phyloP scores from a whole-genome alignment of 2,797 vertebrate genomes.

The Aplochiton taeniatus region DNA sequence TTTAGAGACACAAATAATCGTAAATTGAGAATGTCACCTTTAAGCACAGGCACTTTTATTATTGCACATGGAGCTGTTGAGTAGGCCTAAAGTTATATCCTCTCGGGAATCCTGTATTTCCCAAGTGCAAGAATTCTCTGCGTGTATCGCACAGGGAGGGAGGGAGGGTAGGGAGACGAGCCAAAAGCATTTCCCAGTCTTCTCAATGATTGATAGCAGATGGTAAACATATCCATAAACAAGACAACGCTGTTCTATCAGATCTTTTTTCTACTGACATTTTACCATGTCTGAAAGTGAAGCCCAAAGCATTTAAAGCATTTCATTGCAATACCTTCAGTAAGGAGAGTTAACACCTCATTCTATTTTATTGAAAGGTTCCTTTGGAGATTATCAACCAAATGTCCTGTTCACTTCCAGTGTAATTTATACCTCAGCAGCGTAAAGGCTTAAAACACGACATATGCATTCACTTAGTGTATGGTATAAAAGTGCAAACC shows the following conservation, averaged over 20 bases:
- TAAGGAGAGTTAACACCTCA: not conserved
- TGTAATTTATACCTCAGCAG: not conserved
- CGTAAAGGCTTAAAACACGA: not conserved
- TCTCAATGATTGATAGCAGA: slow-evolving; percentile 86
- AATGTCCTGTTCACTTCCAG: slow-evolving; percentile 7
- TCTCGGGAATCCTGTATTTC: slow-evolving; percentile 81
- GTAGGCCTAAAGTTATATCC: slow-evolving; percentile 84
- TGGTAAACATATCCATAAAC: slow-evolving; percentile 87
- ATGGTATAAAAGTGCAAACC: not conserved
- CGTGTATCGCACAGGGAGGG: slow-evolving; percentile 61
- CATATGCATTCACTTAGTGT: not conserved
- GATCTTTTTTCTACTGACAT: slow-evolving; percentile 2
- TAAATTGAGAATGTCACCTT: slow-evolving; percentile 92
- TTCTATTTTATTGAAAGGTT: not conserved
- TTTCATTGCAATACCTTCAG: no score
- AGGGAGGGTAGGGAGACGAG: slow-evolving; percentile 70
- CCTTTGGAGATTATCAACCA: not conserved
- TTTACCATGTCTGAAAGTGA: slow-evolving; percentile 11
- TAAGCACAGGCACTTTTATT: slow-evolving; percentile 88
- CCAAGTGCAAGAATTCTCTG: slow-evolving; percentile 75
- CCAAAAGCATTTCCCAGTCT: slow-evolving; percentile 84
- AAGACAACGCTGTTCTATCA: slow-evolving; percentile 61
- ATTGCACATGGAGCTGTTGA: slow-evolving; percentile 86
- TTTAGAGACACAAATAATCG: slow-evolving; percentile 93
- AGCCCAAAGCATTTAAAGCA: not conserved